Evolutionary conservation across 2,113 vertebrate genomes (phyloP).

Genomic region (Paramormyrops kingsleyae): DNA sequence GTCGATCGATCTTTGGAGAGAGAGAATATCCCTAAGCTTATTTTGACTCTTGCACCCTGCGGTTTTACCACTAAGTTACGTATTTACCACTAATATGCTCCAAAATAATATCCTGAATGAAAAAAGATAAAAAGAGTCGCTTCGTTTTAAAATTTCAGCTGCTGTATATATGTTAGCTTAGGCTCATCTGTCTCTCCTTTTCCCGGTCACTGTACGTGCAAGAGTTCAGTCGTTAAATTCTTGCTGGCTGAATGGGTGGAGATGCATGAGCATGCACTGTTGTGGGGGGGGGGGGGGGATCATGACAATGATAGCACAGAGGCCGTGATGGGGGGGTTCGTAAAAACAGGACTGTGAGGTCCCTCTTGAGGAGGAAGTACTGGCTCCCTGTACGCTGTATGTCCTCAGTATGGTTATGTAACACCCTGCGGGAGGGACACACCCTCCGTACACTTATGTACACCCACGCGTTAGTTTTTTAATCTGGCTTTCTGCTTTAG

Average conservation of each 20-base stretch:
- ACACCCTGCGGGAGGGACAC: background rate
- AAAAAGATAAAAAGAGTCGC: background rate
- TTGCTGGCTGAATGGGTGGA: background rate
- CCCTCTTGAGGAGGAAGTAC: background rate
- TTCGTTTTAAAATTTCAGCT: background rate
- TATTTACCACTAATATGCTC: background rate
- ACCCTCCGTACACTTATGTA: background rate
- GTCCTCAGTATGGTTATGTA: conserved; percentile 28
- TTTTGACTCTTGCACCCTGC: background rate
- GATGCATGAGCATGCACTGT: background rate
- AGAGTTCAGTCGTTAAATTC: background rate
- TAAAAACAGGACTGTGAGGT: background rate
- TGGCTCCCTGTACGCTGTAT: conserved; percentile 1
- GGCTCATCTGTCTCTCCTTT: background rate
- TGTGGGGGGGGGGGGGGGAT: background rate
- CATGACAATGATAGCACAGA: background rate
- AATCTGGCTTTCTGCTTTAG: background rate
- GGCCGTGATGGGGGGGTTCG: background rate
- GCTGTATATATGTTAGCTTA: background rate
- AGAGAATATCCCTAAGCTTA: background rate
- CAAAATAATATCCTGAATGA: background rate
- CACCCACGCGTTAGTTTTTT: background rate
- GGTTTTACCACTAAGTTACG: background rate
- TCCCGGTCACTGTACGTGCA: background rate
- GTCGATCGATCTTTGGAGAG: background rate